Percentiles rank a stretch among this genome's conserved stretches.
Conservation (phyloP, 2,113 vertebrate species). For the Oncorhynchus clarkii region DNA sequence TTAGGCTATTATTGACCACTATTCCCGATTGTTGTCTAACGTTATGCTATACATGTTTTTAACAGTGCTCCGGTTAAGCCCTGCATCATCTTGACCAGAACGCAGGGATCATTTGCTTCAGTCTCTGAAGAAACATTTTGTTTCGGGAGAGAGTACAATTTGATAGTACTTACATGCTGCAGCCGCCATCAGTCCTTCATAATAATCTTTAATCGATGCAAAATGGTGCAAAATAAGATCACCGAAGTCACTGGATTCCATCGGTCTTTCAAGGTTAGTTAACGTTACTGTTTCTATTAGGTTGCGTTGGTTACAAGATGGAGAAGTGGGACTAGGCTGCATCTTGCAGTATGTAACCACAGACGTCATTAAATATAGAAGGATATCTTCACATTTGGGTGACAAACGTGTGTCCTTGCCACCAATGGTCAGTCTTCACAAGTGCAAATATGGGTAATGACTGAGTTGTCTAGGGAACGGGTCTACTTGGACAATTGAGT, state of each 20-base stretch:
- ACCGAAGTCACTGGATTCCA: slow-evolving; percentile 87
- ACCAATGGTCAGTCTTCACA: neutral
- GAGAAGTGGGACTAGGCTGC: slow-evolving; percentile 15
- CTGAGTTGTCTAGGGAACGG: neutral
- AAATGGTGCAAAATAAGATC: slow-evolving; percentile 92
- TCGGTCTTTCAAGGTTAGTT: slow-evolving; percentile 87
- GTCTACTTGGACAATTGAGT: no score
- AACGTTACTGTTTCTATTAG: slow-evolving; percentile 31
- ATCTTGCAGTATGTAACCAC: slow-evolving; percentile 49
- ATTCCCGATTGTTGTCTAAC: neutral
- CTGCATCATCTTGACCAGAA: slow-evolving; percentile 53
- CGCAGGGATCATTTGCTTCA: slow-evolving; percentile 59
- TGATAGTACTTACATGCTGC: slow-evolving; percentile 51
- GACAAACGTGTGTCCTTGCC: neutral
- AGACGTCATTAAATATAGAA: no score
- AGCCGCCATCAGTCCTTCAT: slow-evolving; percentile 45
- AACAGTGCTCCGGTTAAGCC: slow-evolving; percentile 73
- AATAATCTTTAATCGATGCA: slow-evolving; percentile 37
- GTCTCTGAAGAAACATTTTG: slow-evolving; percentile 42
- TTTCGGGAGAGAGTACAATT: slow-evolving; percentile 64
- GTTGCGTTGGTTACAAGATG: neutral
- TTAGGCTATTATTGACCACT: no score
- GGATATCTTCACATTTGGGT: slow-evolving; percentile 24
- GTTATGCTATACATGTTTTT: neutral
- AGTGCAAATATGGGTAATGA: neutral